A percentile compares a stretch with the other conserved stretches of the same genome.
Conservation (phyloP, 2,888 invertebrate species). For the Lordiphosa fenestrarum region DNA sequence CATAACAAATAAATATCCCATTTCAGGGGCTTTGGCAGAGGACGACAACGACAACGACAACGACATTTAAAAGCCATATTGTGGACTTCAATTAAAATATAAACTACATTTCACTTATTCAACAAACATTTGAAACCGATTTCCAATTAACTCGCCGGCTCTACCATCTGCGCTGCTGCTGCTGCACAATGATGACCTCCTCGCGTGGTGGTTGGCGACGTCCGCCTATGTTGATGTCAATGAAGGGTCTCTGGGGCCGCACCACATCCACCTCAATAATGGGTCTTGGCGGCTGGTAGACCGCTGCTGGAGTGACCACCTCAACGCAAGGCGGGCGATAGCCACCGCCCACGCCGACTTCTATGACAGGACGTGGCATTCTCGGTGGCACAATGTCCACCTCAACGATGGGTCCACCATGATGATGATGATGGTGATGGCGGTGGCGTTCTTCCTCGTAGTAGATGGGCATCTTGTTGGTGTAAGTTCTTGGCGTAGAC, state of each 20-base stretch:
- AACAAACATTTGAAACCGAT: conserved; percentile 34
- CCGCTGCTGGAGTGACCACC: conserved; percentile 55
- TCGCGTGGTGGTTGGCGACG: conserved; percentile 49
- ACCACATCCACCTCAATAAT: conserved; percentile 65
- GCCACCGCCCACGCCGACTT: conserved; percentile 51
- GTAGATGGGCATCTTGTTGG: conserved; percentile 52
- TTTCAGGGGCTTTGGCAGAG: conserved; percentile 11
- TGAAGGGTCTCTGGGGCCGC: conserved; percentile 54
- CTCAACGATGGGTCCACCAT: conserved; percentile 67
- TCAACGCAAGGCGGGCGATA: conserved; percentile 45
- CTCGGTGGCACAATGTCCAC: conserved; percentile 70
- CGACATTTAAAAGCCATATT: conserved; percentile 33
- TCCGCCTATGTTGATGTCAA: conserved; percentile 62
- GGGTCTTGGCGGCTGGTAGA: conserved; percentile 54
- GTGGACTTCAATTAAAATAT: conserved; percentile 52
- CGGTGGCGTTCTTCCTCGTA: conserved; percentile 60
- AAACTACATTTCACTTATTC: conserved; percentile 33
- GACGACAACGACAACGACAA: background rate
- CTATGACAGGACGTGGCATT: conserved; percentile 58
- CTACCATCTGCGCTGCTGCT: conserved; percentile 57
- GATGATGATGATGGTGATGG: conserved; percentile 61
- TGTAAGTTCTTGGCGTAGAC: conserved; percentile 33
- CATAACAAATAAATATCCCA: conserved; percentile 43
- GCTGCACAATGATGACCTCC: conserved; percentile 56
- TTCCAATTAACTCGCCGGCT: conserved; percentile 21